phyloP scores from a whole-genome alignment of 2,888 invertebrate species.

The Therioaphis trifolii region DNA sequence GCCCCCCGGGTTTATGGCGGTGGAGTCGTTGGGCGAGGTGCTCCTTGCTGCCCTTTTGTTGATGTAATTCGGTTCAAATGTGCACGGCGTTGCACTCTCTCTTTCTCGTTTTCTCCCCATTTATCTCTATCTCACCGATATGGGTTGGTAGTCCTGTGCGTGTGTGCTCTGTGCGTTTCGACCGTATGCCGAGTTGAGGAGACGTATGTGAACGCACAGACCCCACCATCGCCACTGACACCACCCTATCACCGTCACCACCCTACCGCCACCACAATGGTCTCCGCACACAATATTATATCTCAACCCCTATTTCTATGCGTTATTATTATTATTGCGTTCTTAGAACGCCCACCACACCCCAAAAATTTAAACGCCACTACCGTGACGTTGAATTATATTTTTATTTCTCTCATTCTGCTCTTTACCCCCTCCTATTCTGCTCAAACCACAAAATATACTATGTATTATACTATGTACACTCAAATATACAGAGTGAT shows the following conservation, averaged over 20 bases:
- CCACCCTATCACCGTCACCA: not conserved
- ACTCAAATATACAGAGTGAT: not conserved
- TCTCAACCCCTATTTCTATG: slow-evolving; percentile 57
- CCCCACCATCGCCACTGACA: not conserved
- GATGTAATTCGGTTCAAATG: slow-evolving; percentile 32
- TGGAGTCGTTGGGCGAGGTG: too few species aligned
- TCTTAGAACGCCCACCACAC: slow-evolving; percentile 59
- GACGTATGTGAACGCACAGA: too few species aligned
- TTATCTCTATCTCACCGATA: not conserved
- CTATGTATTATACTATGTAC: not conserved
- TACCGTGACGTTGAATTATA: slow-evolving; percentile 31
- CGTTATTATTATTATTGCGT: slow-evolving; percentile 38
- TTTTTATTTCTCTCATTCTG: slow-evolving; percentile 21
- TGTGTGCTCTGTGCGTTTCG: slow-evolving; percentile 13
- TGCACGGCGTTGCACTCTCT: slow-evolving; percentile 36
- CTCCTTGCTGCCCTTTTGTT: too few species aligned
- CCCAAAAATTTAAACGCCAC: slow-evolving; percentile 44
- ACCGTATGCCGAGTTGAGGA: too few species aligned
- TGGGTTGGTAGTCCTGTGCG: slow-evolving; percentile 60
- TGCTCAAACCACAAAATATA: not conserved
- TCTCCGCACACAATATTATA: slow-evolving; percentile 5
- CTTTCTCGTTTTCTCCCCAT: not conserved
- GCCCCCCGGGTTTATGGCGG: slow-evolving; percentile 2
- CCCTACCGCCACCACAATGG: too few species aligned
- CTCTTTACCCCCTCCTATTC: not conserved